Conservation (phyloP, 2,888 invertebrate genomes). For the Drosophila kanekoi region DNA sequence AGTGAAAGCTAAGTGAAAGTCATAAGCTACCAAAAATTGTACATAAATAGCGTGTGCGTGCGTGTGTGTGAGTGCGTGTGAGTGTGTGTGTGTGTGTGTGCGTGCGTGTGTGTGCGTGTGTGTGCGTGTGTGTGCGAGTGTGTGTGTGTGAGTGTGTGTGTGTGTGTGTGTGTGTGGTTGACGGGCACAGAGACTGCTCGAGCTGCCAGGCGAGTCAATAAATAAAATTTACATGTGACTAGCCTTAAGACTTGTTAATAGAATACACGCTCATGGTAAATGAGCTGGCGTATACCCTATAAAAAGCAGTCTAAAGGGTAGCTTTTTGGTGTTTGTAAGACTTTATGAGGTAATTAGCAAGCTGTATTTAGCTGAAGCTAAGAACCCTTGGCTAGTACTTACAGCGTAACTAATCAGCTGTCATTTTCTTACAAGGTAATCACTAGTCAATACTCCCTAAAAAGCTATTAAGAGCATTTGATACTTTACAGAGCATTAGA, state of each 20-base stretch:
- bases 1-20: conserved; percentile 61
- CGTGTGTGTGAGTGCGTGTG: too few species aligned
- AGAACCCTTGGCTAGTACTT: background rate
- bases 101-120: conserved; percentile 4
- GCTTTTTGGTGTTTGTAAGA: background rate
- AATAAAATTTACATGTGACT: conserved; percentile 68
- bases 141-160: background rate
- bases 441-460: background rate
- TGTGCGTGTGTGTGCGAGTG: conserved; percentile 3
- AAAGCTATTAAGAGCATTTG: too few species aligned
- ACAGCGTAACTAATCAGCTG: background rate
- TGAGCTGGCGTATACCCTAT: background rate
- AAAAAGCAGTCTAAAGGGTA: background rate
- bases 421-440: background rate
- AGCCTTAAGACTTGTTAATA: conserved; percentile 17
- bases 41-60: conserved; percentile 14
- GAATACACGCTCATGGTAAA: background rate
- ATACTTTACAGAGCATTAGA: too few species aligned
- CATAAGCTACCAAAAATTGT: conserved; percentile 60
- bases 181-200: background rate
- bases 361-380: too few species aligned
- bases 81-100: conserved; percentile 5
- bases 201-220: conserved; percentile 71
- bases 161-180: background rate
- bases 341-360: too few species aligned